Base-by-base conservation (phyloP, 2,797 vertebrate genomes). In the Moxostoma hubbsi region DNA sequence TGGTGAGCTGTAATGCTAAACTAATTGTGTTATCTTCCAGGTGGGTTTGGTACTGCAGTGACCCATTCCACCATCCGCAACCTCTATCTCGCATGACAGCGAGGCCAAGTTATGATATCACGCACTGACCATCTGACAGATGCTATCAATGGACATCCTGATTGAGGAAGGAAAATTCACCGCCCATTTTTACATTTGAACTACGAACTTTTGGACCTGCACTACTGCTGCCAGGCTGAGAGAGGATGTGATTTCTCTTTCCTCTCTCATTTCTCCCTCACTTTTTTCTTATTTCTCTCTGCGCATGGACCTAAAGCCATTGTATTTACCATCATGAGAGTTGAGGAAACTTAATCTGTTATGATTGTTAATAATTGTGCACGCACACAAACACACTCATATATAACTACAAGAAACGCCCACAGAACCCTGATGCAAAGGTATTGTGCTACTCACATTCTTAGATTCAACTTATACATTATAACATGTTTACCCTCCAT, bases 11-110 rank as follows among this genome's bases (percentile, higher is more conserved):
- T 36, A 36, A 36, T 36, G 36, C 36, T 36, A 36, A 36, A 36
- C 36, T 59, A 50, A 57, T 70, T 12, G 8, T 45, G 5, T 18
- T 70, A 47, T 80, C 67, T 67, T 74, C 49, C 91, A 99, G 98
- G 97, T 99, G 0, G 98, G 98, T 77, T 92, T 99, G 93, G 98
- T 99, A 88, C 89, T 99, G 92, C 98, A 99, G 95, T 99, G 97
- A 96, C 83, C 73, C 46, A 15, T 65, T 47, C 79, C 83, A 49
- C 57, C 83, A 24, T 75, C 51, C 68, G 7, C 16, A 78, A 67
- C 73, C 82, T 69, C 81, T 50, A 79, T 68, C 57, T 70, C 85
- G 85, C 64, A 87, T 91, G 86, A 85, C 88, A 87, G 86, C 85
- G 71, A 54, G 87, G 91, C 91, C 90, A 87, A 88, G 92, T 81